Evolutionary conservation across 2,888 invertebrate genomes (phyloP), one percentile per base, ranked within the genome.

Genomic region (Ennomos quercinarius): DNA sequence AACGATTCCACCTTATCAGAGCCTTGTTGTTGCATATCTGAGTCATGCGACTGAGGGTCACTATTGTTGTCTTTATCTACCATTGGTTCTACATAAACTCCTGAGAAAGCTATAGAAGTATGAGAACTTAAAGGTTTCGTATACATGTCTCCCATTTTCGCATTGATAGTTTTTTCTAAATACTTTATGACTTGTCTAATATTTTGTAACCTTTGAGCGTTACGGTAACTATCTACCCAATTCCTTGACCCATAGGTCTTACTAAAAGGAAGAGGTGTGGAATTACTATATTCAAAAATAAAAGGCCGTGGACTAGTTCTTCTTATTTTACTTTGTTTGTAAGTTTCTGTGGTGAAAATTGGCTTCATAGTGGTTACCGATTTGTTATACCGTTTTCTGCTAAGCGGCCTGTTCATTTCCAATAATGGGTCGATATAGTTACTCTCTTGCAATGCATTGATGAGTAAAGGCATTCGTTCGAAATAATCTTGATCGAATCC

Each of bases 251-350:
- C 80, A 53, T 81, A 84, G 1, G 79, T 80, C 71, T 86, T 90
- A 46, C 84, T 83, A 53, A 91, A 92, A 8, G 92, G 90, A 34
- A 84, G 70, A 1, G 91, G 90, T 8, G 87, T 85, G 6, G 90
- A 83, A 67, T 80, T 84, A 73, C 81, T 82, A 62, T 86, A 85
- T 72, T 89, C 88, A 68, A 81, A 89, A 57, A 89, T 85, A 70
- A 94, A 94, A 0, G 94, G 94, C 42, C 89, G 80, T 0, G 94
- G 94, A 62, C 89, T 93, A 0, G 89, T 89, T 76, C 86, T 87
- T 74, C 87, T 79, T 9, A 89, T 74, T 13, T 67, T 57, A 35
- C 60, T 73, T 8, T 74, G 68, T 61, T 66, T 80, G 48, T 77
- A 78, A 12, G 67, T 65, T 42, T 67, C 51, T 11, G 47, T 63